Conservation (phyloP, 1,140 invertebrate species). For the Apocrypta bakeri region DNA sequence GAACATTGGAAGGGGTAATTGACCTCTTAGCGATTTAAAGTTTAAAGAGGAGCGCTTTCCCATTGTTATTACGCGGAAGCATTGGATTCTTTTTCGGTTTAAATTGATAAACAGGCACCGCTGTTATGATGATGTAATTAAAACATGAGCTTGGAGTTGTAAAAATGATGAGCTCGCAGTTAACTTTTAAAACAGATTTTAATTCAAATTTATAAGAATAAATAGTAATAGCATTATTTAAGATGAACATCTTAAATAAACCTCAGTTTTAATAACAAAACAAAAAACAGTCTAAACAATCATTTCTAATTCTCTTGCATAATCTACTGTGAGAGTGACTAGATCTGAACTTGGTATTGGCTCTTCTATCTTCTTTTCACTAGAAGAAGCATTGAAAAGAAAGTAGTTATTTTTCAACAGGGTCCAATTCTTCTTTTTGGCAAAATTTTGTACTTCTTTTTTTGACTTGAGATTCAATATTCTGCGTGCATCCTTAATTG, state of each 20-base stretch:
- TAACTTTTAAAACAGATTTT: background rate
- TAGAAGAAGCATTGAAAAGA: conserved; percentile 81
- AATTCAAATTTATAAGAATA: background rate
- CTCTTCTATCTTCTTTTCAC: conserved; percentile 85
- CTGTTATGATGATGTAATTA: background rate
- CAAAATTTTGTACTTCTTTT: conserved; percentile 86
- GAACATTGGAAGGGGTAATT: background rate
- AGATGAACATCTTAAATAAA: background rate
- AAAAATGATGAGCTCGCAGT: background rate
- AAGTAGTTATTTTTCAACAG: conserved; percentile 85
- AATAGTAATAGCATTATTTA: background rate
- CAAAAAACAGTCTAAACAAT: conserved; percentile 85
- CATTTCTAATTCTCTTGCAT: conserved; percentile 98
- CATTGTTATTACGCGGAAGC: background rate
- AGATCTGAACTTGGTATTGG: conserved; percentile 92
- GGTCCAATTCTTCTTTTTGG: conserved; percentile 87
- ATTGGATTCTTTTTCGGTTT: background rate
- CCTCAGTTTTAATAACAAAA: background rate
- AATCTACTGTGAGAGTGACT: conserved; percentile 94
- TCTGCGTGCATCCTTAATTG: conserved; percentile 88
- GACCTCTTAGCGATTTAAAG: background rate
- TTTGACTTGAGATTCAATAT: conserved; percentile 91
- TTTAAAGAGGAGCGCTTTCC: background rate
- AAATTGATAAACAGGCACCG: background rate
- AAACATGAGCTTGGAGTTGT: background rate